Conservation (phyloP, 2,113 vertebrate species). For the Ptychochromis oligacanthus region DNA sequence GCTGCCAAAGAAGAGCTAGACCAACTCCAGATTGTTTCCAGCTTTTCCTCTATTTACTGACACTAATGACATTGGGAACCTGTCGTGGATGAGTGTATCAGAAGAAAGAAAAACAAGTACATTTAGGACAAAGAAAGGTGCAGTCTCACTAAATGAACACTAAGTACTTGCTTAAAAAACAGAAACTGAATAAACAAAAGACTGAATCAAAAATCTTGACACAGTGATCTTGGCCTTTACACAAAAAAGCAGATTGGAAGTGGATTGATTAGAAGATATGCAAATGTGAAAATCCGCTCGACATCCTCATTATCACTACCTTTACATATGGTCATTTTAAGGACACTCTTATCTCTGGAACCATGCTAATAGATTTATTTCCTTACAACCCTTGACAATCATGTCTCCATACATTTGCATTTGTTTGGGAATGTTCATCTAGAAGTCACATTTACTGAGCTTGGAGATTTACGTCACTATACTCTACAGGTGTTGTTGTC, state of each 20-base stretch:
- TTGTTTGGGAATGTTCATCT: conserved; percentile 10
- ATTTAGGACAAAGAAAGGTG: conserved; percentile 21
- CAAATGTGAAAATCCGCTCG: conserved; percentile 68
- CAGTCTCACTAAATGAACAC: background rate
- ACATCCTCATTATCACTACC: conserved; percentile 69
- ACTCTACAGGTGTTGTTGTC: background rate
- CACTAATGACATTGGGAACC: conserved; percentile 52
- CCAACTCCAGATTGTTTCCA: conserved; percentile 60
- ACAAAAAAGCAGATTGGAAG: conserved; percentile 26
- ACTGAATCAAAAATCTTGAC: conserved; percentile 36
- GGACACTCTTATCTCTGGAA: conserved; percentile 74
- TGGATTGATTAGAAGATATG: conserved; percentile 76
- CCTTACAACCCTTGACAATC: conserved; percentile 39
- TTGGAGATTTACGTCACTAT: background rate
- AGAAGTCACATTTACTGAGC: conserved; percentile 29
- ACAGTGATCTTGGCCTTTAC: conserved; percentile 59
- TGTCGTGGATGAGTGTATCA: background rate
- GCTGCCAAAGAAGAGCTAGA: conserved; percentile 72
- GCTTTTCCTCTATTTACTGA: conserved; percentile 51
- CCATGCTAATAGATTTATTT: conserved; percentile 66
- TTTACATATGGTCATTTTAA: conserved; percentile 80
- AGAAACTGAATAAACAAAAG: background rate
- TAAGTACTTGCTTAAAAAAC: background rate
- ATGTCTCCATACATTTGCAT: conserved; percentile 36
- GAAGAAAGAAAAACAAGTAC: background rate